Base-by-base conservation (phyloP, 2,888 invertebrate species). In the Agrilus cyanescens region DNA sequence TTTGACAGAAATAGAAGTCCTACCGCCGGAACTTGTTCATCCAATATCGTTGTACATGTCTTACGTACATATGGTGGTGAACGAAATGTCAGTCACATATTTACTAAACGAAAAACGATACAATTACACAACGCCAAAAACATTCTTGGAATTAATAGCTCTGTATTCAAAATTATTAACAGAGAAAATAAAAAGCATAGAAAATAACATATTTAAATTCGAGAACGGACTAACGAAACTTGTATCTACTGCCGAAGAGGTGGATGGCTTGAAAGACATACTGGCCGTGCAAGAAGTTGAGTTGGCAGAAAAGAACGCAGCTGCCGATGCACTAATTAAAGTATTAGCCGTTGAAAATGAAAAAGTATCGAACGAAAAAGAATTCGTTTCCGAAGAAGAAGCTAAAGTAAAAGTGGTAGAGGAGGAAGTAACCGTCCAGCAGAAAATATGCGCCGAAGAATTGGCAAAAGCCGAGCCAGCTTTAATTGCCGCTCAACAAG, bases 41-140 rank as follows among this genome's bases (percentile, higher is more conserved):
- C 72, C 85, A 0, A 84, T 91, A 2, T 78, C 93, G 0, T 62
- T 75, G 33, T 94, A 93, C 62, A 93, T 95, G 93, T 86, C 94
- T 0, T 84, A 79, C 59, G 90, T 87, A 0, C 95, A 96, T 60
- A 77, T 78, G 44, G 82, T 85, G 18, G 94, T 94, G 1, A 93
- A 93, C 60, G 76, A 82, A 35, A 84, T 89, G 71, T 93, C 91
- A 0, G 71, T 76, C 3, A 63, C 75, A 4, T 95, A 91, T 65
- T 72, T 87, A 49, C 70, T 75, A 51, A 93, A 90, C 59, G 94
- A 95, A 55, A 80, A 80, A 32, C 76, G 94, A 4, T 91, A 90
- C 67, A 95, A 95, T 65, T 95, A 95, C 65, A 95, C 95, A 1
- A 96, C 95, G 1, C 95, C 95, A 0, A 96, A 96, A 69, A 87